Evolutionary conservation across 2,888 invertebrate genomes (phyloP), one percentile per base, ranked within the genome.

Genomic region (Cephalotes varians): DNA sequence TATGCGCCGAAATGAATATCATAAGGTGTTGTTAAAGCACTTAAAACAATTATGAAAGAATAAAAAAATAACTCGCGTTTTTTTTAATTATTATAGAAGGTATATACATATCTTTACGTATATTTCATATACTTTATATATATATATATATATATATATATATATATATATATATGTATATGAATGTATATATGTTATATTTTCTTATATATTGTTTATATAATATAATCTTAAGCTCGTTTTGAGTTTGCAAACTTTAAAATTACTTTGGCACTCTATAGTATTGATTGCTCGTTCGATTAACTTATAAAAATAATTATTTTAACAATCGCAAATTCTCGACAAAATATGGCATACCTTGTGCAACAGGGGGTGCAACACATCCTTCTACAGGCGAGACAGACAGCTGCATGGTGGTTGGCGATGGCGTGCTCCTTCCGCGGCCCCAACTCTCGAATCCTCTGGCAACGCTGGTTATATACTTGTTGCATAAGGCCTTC

Each of bases 401-500:
- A 31, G 90, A 87, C 74, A 90, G 85, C 84, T 83, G 86, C 62
- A 85, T 85, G 76, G 87, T 86, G 74, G 87, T 87, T 82, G 92
- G 93, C 67, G 93, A 93, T 85, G 93, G 92, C 77, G 93, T 90
- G 81, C 90, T 92, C 85, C 93, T 92, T 86, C 91, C 91, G 51
- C 94, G 92, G 83, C 91, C 91, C 93, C 94, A 93, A 85, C 85
- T 92, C 82, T 94, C 94, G 85, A 94, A 94, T 84, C 93, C 93
- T 87, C 93, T 92, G 86, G 93, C 91, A 81, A 94, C 92, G 88
- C 93, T 94, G 88, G 86, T 93, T 88, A 94, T 93, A 87, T 95
- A 95, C 94, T 95, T 95, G 94, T 94, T 94, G 95, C 95, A 96
- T 93, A 96, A 95, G 82, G 94, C 93, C 94, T 97, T 97, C 95